Evolutionary conservation across 2,888 invertebrate species (phyloP), one percentile per base, ranked within the genome.

Genomic region (Acleris emargana): DNA sequence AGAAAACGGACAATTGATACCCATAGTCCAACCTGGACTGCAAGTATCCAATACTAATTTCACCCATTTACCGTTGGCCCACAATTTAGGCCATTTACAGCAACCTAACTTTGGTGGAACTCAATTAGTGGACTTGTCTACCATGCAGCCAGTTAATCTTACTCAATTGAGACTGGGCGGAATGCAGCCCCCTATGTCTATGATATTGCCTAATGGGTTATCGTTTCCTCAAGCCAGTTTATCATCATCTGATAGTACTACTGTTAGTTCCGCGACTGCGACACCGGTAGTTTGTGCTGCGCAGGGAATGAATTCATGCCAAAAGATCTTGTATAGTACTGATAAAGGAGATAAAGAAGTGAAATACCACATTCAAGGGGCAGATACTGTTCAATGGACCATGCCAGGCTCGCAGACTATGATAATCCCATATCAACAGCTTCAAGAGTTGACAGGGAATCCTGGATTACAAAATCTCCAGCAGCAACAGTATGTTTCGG

Each of bases 201-300:
- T 91, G 91, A 86, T 92, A 70, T 74, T 91, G 45, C 91, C 90
- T 0, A 92, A 91, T 74, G 88, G 91, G 0, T 68, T 89, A 1
- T 73, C 86, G 11, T 86, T 91, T 69, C 90, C 91, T 1, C 91
- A 91, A 82, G 87, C 88, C 0, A 89, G 84, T 69, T 77, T 90
- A 43, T 76, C 86, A 16, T 82, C 87, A 0, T 82, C 83, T 22
- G 92, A 92, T 62, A 86, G 87, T 2, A 91, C 91, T 2, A 92
- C 92, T 20, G 91, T 91, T 0, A 91, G 91, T 66, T 85, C 91
- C 0, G 91, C 91, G 0, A 90, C 87, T 0, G 73, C 88, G 11
- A 86, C 90, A 0, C 91, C 91, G 0, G 92, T 92, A 1, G 92
- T 91, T 0, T 92, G 92, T 80, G 91, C 92, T 9, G 91, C 91